Conservation (phyloP, 1,140 invertebrate genomes). For the Orchestia grillus region DNA sequence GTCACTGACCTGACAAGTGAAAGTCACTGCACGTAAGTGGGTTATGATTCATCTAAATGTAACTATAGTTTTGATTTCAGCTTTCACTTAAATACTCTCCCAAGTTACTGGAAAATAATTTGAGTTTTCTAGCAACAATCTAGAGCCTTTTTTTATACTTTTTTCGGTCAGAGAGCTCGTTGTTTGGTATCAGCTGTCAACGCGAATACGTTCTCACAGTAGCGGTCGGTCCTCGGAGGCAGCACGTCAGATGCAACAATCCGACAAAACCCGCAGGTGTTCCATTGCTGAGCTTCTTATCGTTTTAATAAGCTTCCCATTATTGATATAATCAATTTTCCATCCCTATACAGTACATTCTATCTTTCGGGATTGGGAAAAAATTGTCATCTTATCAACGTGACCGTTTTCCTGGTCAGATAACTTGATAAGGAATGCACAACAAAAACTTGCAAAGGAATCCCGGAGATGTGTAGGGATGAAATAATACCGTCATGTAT, state of each 20-base stretch:
- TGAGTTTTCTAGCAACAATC: background rate
- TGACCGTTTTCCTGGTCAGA: too few relatives aligned
- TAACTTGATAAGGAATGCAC: too few relatives aligned
- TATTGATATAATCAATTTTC: background rate
- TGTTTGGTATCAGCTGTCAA: background rate
- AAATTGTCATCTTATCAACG: too few relatives aligned
- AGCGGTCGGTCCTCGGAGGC: background rate
- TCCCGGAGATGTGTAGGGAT: too few relatives aligned
- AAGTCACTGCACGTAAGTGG: too few relatives aligned
- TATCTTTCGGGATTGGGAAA: background rate
- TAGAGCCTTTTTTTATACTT: background rate
- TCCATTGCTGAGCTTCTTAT: background rate
- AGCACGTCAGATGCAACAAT: background rate
- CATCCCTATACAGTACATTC: background rate
- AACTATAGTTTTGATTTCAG: too few relatives aligned
- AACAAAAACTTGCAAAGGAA: too few relatives aligned
- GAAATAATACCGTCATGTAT: too few relatives aligned
- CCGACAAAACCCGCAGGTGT: background rate
- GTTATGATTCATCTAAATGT: too few relatives aligned
- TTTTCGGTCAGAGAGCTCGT: background rate
- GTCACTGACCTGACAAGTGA: too few relatives aligned
- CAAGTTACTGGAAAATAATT: background rate
- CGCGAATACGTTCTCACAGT: background rate
- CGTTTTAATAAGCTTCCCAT: background rate
- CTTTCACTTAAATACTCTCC: background rate